A percentile compares a stretch with the other conserved stretches of the same genome.
phyloP scores from a whole-genome alignment of 2,113 vertebrate species.

The Aphyosemion australe region DNA sequence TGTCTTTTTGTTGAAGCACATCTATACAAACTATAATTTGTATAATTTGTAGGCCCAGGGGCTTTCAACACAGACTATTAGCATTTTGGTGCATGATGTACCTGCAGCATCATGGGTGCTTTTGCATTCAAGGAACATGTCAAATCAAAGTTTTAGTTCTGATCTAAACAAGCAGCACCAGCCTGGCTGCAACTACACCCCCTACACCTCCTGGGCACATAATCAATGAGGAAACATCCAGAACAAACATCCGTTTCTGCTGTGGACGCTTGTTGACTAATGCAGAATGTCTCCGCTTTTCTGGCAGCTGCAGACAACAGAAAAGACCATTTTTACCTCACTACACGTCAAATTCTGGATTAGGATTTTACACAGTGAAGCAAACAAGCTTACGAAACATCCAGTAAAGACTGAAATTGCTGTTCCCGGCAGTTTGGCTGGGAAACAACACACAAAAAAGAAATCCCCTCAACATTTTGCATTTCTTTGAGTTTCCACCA shows the following conservation, averaged over 20 bases:
- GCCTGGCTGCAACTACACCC: not conserved
- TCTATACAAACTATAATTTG: not conserved
- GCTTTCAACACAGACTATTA: no score
- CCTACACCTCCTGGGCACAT: not conserved
- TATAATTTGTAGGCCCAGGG: no score
- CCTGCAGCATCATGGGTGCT: not conserved
- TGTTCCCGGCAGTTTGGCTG: not conserved
- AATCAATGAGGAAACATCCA: slow-evolving; percentile 5
- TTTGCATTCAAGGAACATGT: not conserved
- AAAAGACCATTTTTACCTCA: not conserved
- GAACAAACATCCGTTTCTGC: not conserved
- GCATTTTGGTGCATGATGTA: no score
- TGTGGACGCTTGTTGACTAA: not conserved
- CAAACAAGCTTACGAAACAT: not conserved
- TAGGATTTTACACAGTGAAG: not conserved
- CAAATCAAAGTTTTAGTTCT: not conserved
- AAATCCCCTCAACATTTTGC: not conserved
- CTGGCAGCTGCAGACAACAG: not conserved
- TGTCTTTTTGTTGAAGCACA: not conserved
- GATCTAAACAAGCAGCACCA: not conserved
- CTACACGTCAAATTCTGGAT: not conserved
- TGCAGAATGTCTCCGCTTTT: not conserved
- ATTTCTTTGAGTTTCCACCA: no score
- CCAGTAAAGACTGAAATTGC: not conserved
- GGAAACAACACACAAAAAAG: not conserved